phyloP scores from a whole-genome alignment of 2,797 vertebrate genomes.

The Mormyrus proboscirostris region DNA sequence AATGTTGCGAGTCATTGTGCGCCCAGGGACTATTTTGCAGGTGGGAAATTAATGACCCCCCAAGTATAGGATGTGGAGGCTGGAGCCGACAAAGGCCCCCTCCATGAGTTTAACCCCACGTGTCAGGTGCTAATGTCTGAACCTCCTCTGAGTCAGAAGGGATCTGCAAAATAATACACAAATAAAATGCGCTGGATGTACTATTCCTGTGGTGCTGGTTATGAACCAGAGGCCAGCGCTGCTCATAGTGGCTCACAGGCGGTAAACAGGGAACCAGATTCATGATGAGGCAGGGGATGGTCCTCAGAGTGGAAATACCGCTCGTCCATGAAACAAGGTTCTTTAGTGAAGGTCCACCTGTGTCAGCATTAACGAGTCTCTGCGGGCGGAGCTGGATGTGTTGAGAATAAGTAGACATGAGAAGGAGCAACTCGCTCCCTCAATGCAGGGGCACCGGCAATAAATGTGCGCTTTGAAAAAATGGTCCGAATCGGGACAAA shows the following conservation, averaged over 20 bases:
- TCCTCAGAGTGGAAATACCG: not conserved
- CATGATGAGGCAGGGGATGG: not conserved
- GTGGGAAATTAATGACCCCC: conserved; percentile 83
- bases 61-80: conserved; percentile 69
- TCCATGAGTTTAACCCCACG: conserved; percentile 75
- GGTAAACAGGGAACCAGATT: not conserved
- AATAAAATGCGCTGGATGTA: not conserved
- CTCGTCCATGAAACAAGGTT: not conserved
- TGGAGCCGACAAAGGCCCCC: conserved; percentile 65
- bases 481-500: not conserved
- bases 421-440: not conserved
- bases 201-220: not conserved
- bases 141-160: not conserved
- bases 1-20: conserved; percentile 93
- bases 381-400: not conserved
- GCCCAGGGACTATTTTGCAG: conserved; percentile 75
- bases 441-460: not conserved
- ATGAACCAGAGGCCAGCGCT: not conserved
- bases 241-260: not conserved
- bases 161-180: not conserved
- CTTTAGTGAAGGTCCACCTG: not conserved
- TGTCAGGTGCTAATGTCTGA: conserved; percentile 56
- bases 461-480: not conserved
- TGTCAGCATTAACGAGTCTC: not conserved
- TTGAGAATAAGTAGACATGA: not conserved